Evolutionary conservation across 53 echinoderm and acorn worm species (phyloP), one percentile per base, ranked within the genome.

Genomic region (Holothuria scabra): DNA sequence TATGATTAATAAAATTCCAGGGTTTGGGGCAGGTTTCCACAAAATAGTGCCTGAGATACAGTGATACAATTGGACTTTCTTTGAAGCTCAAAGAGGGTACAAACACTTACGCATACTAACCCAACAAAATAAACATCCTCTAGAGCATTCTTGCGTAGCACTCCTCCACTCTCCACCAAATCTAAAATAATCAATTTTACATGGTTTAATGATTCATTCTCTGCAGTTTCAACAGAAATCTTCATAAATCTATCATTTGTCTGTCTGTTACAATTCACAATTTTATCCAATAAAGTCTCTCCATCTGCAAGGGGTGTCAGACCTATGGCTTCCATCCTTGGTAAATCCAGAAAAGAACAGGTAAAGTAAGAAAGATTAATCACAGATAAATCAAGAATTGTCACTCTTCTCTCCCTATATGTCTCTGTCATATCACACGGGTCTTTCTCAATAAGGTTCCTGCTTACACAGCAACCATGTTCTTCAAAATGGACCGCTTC

Each of bases 121-220:
- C 35, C 55, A 18, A 0, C 25, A 25, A 62, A 61, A 81, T 33
- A 61, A 10, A 85, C 22, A 76, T 76, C 76, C 56, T 80, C 89
- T 9, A 92, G 82, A 46, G 92, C 92, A 29, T 89, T 86, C 34
- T 89, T 84, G 32, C 89, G 85, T 34, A 92, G 69, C 25, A 89
- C 83, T 24, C 93, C 90, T n/a, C 76, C 59, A 3, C 84, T 63
- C 9, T 90, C 88, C 1, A 93, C 88, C 66, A 85, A 46, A 83
- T 90, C 93, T 14, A 78, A 60, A 48, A 93, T 79, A 24, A 93
- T 65, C n/a, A 46, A 85, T 49, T 74, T 93, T 88, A 83, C 86
- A 85, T 32, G 29, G 22, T 86, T 24, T 41, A 69, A 23, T 5
- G 35, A 22, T 38, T 18, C 25, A 1, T 20, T 8, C 72, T 72